Evolutionary conservation across 2,888 invertebrate genomes (phyloP), one percentile per base, ranked within the genome.

Genomic region (Lepidonotus clava): DNA sequence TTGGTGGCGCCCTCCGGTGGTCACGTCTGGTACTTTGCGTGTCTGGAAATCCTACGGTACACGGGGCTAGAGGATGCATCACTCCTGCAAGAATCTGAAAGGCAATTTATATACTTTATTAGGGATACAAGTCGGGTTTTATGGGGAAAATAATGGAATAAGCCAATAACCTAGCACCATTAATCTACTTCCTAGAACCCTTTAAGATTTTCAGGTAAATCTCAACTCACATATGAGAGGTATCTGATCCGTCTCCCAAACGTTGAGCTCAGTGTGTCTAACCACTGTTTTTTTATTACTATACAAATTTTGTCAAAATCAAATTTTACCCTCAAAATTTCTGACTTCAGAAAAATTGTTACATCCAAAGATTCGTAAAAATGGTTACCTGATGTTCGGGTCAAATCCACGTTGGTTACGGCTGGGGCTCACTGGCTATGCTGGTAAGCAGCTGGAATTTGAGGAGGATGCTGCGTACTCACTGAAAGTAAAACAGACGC

Each of bases 31-130:
- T 41, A 46, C 80, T 80, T 46, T 51, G 46, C 32, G 41, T 76
- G 46, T 28, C 80, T 80, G 80, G 76, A 76, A 76, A 76, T 76
- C 76, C 76, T 76, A 76, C n/a, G n/a, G n/a, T n/a, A n/a, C 76
- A 76, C 76, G 24, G 76, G 41, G 80, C 46, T 46, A 80, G 80
- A 80, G 46, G 80, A 80, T 46, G 80, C 80, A 24, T 46, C 80
- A 80, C 80, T 80, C 80, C 80, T 80, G 80, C 41, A 41, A 80
- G 80, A 41, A 80, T 80, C 80, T 80, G 80, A 1, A 80, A 80
- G 11, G 2, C n/a, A n/a, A n/a, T n/a, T n/a, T n/a, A n/a, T n/a
- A n/a, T n/a, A n/a, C n/a, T n/a, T n/a, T n/a, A n/a, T n/a, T n/a
- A n/a, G n/a, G n/a, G n/a, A n/a, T n/a, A n/a, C n/a, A n/a, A n/a